Percentiles rank a stretch among this genome's conserved stretches.
phyloP scores from a whole-genome alignment of 2,888 invertebrate genomes.

The Liposcelis brunnea region DNA sequence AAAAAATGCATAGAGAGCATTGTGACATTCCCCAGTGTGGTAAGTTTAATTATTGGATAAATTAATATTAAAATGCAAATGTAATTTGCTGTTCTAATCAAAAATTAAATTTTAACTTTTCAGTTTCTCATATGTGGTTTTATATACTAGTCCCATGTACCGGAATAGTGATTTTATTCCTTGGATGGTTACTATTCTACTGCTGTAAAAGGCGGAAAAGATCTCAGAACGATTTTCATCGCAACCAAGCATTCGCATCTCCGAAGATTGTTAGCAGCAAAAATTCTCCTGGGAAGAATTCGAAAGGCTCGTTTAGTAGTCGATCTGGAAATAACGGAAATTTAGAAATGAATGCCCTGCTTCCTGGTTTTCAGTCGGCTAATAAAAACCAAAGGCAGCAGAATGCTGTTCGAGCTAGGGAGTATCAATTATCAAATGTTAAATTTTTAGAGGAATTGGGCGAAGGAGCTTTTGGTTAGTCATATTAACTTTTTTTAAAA shows the following conservation, averaged over 20 bases:
- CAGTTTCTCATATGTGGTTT: constrained; percentile 64
- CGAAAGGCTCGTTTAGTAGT: not conserved
- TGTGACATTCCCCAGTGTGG: constrained; percentile 81
- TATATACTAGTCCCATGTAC: constrained; percentile 53
- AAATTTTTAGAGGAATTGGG: constrained; percentile 81
- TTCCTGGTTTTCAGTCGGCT: constrained; percentile 33
- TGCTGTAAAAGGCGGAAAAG: constrained; percentile 38
- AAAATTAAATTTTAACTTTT: constrained; percentile 18
- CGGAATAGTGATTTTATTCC: constrained; percentile 33
- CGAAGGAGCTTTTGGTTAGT: constrained; percentile 82
- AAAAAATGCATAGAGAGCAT: constrained; percentile 54
- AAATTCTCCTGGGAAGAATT: not conserved
- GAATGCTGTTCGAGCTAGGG: constrained; percentile 47
- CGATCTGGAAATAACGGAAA: not conserved
- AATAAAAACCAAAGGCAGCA: constrained; percentile 12
- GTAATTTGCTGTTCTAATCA: constrained; percentile 4
- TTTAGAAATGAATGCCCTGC: constrained; percentile 68
- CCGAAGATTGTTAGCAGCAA: constrained; percentile 1
- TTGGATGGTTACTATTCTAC: constrained; percentile 38
- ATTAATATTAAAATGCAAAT: not conserved
- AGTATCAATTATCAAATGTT: constrained; percentile 71
- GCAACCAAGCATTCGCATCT: not conserved
- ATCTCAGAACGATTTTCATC: constrained; percentile 19
- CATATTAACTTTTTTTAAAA: constrained; percentile 1
- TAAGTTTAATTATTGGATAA: constrained; percentile 31